Evolutionary conservation across 2,113 vertebrate genomes (phyloP), one percentile per base, ranked within the genome.

Genomic region (Alectura lathami): DNA sequence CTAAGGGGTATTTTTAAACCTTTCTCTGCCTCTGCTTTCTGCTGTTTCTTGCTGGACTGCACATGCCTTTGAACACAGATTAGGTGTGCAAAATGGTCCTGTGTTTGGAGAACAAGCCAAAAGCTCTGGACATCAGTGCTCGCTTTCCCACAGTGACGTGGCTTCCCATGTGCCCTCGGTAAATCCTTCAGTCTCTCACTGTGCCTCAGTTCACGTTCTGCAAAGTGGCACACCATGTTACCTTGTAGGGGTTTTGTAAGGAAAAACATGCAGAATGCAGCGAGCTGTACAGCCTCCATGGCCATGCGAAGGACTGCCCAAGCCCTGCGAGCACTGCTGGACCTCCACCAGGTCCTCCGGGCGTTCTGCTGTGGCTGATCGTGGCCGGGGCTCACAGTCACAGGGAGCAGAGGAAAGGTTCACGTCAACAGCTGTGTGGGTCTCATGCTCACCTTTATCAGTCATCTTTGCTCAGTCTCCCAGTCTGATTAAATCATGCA

Each of bases 401-500:
- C 43, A 43, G 53, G 40, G 64, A 0, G 0, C 43, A 57, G 77
- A 74, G 68, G 73, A 88, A 70, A 87, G 45, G 78, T 63, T 68
- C 60, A 32, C 26, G 45, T 83, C 69, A 94, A 76, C 70, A 86
- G 32, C 45, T 24, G 27, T 21, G 29, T 40, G 8, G 54, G 90
- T 62, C 82, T 67, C 40, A 10, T 4, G 29, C 66, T 83, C 78
- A 50, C 75, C 68, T 48, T 53, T 69, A 75, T 93, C 94, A 88
- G 88, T 82, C 78, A 79, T 70, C 83, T 79, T 89, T 42, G 48
- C 54, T 86, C 43, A 56, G 50, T 18, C 63, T 81, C 57, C 29
- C 62, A 63, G 53, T 74, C 16, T 53, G 75, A 68, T 88, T 89
- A 80, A 92, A 59, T 89, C 93, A 89, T 77, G 62, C 57, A 89